phyloP scores from a whole-genome alignment of 1,140 invertebrate genomes.

The Doryteuthis pealeii region DNA sequence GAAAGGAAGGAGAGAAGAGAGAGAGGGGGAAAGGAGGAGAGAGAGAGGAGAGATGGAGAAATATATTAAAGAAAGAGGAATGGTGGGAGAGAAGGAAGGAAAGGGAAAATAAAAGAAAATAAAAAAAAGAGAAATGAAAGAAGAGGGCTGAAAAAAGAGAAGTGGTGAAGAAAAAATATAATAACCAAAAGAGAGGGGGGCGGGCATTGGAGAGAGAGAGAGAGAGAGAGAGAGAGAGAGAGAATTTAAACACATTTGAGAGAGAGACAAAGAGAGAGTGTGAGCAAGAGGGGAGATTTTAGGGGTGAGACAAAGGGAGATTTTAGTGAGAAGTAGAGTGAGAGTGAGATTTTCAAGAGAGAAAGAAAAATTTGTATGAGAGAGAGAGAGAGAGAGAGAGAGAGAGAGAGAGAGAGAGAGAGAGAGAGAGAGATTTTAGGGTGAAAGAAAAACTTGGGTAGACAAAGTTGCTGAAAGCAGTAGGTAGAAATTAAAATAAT shows the following conservation, averaged over 20 bases:
- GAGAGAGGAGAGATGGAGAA: conserved; percentile 14
- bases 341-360: conserved; percentile 8
- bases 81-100: conserved; percentile 11
- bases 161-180: not conserved
- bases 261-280: conserved; percentile 14
- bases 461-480: too few relatives aligned
- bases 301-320: not conserved
- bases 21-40: conserved; percentile 24
- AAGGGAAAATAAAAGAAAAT: not conserved
- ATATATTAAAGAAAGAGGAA: not conserved
- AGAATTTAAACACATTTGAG: not conserved
- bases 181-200: not conserved
- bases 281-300: conserved; percentile 21
- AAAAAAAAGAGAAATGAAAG: not conserved
- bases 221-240: not conserved
- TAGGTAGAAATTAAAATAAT: too few relatives aligned
- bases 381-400: not conserved
- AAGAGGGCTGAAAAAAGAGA: conserved; percentile 27
- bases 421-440: conserved; percentile 31
- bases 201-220: not conserved
- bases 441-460: too few relatives aligned
- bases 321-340: not conserved
- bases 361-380: not conserved
- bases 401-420: conserved; percentile 20
- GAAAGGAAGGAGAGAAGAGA: conserved; percentile 4